Conservation (phyloP, 2,888 invertebrate species). For the Dexiosoma caninum region DNA sequence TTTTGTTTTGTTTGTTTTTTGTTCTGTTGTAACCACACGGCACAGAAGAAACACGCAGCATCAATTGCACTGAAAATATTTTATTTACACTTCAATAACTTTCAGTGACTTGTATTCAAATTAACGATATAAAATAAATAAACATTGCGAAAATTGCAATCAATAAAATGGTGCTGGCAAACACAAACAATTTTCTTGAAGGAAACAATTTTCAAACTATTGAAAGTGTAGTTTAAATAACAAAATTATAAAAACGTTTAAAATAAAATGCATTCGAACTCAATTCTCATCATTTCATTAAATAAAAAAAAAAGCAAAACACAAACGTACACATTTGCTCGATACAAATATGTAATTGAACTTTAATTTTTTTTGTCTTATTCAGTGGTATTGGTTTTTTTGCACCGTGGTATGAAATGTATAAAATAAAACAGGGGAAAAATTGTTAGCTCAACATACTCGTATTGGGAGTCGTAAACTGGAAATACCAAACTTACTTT, state of each 20-base stretch:
- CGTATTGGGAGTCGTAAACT: too few species aligned
- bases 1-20: too few species aligned
- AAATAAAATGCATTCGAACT: conserved; percentile 25
- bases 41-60: conserved; percentile 5
- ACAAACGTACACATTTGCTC: conserved; percentile 10
- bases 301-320: neutral
- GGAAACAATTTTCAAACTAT: conserved; percentile 46
- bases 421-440: too few species aligned
- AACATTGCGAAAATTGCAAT: conserved; percentile 12
- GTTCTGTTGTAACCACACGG: neutral
- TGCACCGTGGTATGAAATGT: neutral
- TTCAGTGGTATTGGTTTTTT: neutral
- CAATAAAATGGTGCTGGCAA: conserved; percentile 7
- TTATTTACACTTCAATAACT: conserved; percentile 51
- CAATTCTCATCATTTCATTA: conserved; percentile 21
- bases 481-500: too few species aligned
- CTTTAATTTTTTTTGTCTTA: neutral
- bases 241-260: neutral
- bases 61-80: conserved; percentile 45
- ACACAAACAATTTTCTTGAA: conserved; percentile 38
- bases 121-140: neutral
- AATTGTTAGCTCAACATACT: too few species aligned
- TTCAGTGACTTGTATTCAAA: conserved; percentile 35
- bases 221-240: conserved; percentile 42
- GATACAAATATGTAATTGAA: conserved; percentile 2